Conservation (phyloP, 2,888 invertebrate genomes). For the Chloroclysta siterata region DNA sequence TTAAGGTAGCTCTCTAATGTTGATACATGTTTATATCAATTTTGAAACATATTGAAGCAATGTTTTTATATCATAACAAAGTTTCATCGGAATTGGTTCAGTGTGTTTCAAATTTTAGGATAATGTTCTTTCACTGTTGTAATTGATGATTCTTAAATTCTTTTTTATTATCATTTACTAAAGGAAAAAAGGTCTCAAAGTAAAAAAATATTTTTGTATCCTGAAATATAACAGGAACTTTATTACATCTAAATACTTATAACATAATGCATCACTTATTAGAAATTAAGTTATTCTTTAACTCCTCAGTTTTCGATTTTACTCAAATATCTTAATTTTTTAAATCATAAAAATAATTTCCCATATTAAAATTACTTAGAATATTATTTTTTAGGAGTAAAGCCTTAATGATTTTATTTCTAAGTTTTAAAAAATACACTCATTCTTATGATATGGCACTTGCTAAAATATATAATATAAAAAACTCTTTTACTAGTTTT, state of each 20-base stretch:
- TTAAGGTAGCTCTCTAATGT: slow-evolving; percentile 73
- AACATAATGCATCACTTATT: slow-evolving; percentile 33
- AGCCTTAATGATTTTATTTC: not conserved
- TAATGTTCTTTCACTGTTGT: slow-evolving; percentile 30
- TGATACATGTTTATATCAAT: slow-evolving; percentile 39
- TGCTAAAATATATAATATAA: slow-evolving; percentile 19
- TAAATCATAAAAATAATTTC: not conserved
- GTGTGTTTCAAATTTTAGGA: slow-evolving; percentile 38
- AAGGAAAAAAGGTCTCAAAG: not conserved
- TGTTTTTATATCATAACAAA: slow-evolving; percentile 4
- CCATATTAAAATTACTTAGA: not conserved
- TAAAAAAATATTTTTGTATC: slow-evolving; percentile 23
- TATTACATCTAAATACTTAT: slow-evolving; percentile 5
- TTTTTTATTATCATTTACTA: not conserved
- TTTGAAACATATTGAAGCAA: slow-evolving; percentile 24
- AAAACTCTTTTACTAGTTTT: too few species aligned
- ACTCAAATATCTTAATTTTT: not conserved
- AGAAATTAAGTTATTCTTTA: not conserved
- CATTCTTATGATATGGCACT: slow-evolving; percentile 41
- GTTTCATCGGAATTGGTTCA: slow-evolving; percentile 19
- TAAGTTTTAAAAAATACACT: slow-evolving; percentile 7
- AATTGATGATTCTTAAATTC: not conserved
- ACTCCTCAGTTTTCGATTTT: not conserved
- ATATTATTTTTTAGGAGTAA: not conserved
- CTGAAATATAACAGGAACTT: slow-evolving; percentile 6